Evolutionary conservation across 2,113 vertebrate species (phyloP), one percentile per base, ranked within the genome.

Genomic region (Hyla sarda): DNA sequence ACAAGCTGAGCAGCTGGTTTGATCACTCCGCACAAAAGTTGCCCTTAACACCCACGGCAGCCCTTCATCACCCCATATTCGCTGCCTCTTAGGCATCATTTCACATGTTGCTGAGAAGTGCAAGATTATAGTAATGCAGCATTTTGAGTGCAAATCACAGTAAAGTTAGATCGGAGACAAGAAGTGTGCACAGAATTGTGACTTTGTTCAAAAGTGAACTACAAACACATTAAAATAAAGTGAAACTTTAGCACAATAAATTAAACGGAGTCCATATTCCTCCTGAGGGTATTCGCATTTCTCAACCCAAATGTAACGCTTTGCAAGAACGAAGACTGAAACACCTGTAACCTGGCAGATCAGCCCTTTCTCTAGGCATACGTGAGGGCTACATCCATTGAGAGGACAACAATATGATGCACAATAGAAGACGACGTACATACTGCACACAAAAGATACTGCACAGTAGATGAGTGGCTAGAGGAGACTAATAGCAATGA

Each of bases 171-270:
- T 78, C 0, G 30, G 0, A 69, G 69, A 84, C 37, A 30, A 0
- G 52, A 73, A 76, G 50, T 0, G 5, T 8, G 13, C 16, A 85
- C 87, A 2, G 73, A 1, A 0, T 34, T 16, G 82, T 25, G 84
- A 54, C 69, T 87, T 17, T 37, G 60, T 76, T 88, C 75, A 87
- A 89, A 89, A 86, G 90, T 90, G 91, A 91, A 85, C 89, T 91
- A 91, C 84, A 89, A 90, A 89, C 16, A 88, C 89, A 58, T 54
- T 82, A 87, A 87, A 84, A 87, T 77, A 89, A 91, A 90, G 87
- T 90, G 48, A 89, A 82, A 60, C 25, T 2, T 1, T 19, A 88
- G 69, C 80, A 82, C 10, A 86, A 91, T 91, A 91, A 93, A 89
- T 90, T 87, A 91, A 54, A 16, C 0, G 67, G 78, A 71, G 67